These are phyloP conservation scores for Scartelaos histophorus DNA, from an alignment of 2,113 vertebrate genomes.

Conservation along the genomic window DNA sequence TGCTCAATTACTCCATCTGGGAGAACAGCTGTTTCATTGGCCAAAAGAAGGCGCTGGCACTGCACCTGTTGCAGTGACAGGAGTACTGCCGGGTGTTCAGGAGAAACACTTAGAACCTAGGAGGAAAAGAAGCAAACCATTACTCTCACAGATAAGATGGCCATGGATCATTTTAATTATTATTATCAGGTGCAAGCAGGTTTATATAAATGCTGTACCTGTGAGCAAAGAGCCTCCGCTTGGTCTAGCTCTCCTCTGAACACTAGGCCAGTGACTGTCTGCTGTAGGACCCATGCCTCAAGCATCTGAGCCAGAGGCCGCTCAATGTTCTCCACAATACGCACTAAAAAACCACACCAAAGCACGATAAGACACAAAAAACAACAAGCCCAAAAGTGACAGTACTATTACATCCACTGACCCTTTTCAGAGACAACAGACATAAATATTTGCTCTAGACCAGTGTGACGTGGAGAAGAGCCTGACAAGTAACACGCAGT, in stretches of 20 bases:
- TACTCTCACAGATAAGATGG: neutral
- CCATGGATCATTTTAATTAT: neutral
- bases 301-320: constrained; percentile 75
- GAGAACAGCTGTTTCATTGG: constrained; percentile 73
- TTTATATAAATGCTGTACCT: constrained; percentile 74
- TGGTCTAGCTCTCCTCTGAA: constrained; percentile 80
- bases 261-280: constrained; percentile 84
- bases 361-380: neutral
- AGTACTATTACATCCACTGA: constrained; percentile 14
- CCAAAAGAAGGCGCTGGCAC: constrained; percentile 83
- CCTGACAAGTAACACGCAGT: constrained; percentile 77
- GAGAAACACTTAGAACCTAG: constrained; percentile 83
- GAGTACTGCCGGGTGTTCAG: constrained; percentile 84
- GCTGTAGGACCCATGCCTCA: constrained; percentile 88
- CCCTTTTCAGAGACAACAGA: constrained; percentile 88
- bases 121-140: constrained; percentile 9
- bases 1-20: constrained; percentile 84
- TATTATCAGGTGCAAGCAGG: neutral
- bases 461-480: constrained; percentile 65
- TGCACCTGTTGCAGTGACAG: constrained; percentile 90
- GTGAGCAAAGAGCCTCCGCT: constrained; percentile 88
- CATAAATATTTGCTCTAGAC: constrained; percentile 79
- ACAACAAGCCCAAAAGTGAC: neutral
- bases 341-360: constrained; percentile 70
- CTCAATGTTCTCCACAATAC: constrained; percentile 70